These are phyloP conservation scores for Acrocephalus arundinaceus DNA, from an alignment of 2,113 vertebrate species.

Conservation along the genomic window DNA sequence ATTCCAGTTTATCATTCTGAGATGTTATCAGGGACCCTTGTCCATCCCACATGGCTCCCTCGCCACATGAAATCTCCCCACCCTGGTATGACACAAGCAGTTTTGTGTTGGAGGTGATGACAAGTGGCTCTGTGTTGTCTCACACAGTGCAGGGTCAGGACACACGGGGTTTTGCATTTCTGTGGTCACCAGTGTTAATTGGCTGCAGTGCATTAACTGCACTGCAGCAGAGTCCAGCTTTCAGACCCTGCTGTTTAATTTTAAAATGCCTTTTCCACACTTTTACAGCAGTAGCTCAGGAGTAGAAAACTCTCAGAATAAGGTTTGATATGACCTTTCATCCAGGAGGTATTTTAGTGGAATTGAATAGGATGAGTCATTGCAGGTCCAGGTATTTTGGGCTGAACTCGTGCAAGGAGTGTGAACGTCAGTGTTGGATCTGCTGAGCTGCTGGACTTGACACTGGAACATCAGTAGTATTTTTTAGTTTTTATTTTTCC, in stretches of 20 bases:
- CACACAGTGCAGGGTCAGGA: background rate
- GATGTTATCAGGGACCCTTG: background rate
- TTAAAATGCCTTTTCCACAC: background rate
- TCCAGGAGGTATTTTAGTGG: background rate
- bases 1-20: background rate
- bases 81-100: fast-evolving
- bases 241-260: background rate
- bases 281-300: background rate
- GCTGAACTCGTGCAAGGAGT: fast-evolving
- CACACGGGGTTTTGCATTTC: background rate
- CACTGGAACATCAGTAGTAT: background rate
- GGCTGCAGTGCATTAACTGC: background rate
- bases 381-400: background rate
- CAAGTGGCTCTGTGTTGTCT: background rate
- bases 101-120: background rate
- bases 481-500: background rate
- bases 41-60: fast-evolving
- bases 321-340: background rate
- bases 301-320: fast-evolving
- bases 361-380: background rate
- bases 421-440: fast-evolving
- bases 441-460: background rate
- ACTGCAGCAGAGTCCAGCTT: fast-evolving
- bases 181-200: background rate
- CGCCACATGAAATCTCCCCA: fast-evolving